A percentile compares a stretch with the other conserved stretches of the same genome.
Conservation (phyloP, 2,113 vertebrate genomes). For the Lepus americanus region DNA sequence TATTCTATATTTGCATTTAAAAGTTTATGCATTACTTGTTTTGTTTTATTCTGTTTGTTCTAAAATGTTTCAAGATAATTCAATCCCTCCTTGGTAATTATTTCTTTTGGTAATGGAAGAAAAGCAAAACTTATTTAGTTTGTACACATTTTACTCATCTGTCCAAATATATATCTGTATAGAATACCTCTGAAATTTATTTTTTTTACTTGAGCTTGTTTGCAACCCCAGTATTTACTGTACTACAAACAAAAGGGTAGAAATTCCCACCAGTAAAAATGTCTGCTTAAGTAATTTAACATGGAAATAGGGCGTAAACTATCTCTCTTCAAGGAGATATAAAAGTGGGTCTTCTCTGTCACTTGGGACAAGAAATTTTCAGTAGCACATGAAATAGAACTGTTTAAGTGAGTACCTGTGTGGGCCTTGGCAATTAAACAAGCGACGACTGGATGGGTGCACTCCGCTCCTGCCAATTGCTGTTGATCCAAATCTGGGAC, state of each 20-base stretch:
- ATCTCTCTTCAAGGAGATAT: slow-evolving; percentile 12
- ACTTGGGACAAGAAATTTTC: slow-evolving; percentile 54
- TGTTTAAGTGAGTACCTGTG: slow-evolving; percentile 29
- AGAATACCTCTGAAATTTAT: neutral
- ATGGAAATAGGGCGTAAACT: neutral
- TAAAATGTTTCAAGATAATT: neutral
- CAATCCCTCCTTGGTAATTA: neutral
- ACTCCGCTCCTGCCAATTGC: neutral
- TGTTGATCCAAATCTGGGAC: slow-evolving; percentile 48
- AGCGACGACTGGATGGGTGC: neutral
- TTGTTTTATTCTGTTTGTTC: neutral
- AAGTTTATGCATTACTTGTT: neutral
- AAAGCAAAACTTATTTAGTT: neutral
- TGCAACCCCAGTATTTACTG: neutral
- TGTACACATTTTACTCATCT: neutral
- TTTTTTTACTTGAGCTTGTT: slow-evolving; percentile 30
- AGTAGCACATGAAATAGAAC: neutral
- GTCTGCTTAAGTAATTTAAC: neutral
- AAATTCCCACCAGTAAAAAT: neutral
- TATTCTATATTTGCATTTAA: neutral
- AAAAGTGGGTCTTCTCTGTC: slow-evolving; percentile 15
- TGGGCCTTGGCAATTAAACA: neutral
- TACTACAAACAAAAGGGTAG: neutral
- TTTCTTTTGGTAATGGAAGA: slow-evolving; percentile 37
- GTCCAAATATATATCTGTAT: slow-evolving; percentile 7